Percentiles rank a stretch among this genome's conserved stretches.
phyloP scores from a whole-genome alignment of 2,797 vertebrate genomes.

The Periophthalmus magnuspinnatus region DNA sequence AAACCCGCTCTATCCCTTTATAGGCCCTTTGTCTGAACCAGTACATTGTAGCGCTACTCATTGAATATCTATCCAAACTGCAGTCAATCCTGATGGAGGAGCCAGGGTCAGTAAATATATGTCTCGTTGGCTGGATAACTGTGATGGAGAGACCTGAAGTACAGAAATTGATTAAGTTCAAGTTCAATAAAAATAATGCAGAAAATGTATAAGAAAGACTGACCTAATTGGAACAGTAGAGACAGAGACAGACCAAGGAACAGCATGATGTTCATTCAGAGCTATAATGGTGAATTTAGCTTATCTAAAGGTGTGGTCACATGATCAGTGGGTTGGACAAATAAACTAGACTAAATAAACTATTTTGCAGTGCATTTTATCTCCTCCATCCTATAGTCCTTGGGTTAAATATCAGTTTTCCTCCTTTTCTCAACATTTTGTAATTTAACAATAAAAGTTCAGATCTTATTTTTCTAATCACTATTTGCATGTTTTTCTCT shows the following conservation, averaged over 20 bases:
- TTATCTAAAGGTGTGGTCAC: constrained; percentile 12
- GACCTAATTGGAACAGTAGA: constrained; percentile 29
- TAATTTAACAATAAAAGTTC: too few relatives aligned
- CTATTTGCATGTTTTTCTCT: too few relatives aligned
- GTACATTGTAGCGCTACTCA: constrained; percentile 60
- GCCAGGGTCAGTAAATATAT: background rate
- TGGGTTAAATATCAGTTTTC: too few relatives aligned
- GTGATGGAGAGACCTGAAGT: constrained; percentile 42
- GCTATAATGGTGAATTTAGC: background rate
- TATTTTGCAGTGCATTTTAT: background rate
- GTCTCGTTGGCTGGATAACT: constrained; percentile 42
- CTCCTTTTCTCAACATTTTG: too few relatives aligned
- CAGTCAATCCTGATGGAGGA: constrained; percentile 42
- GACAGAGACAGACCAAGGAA: constrained; percentile 13
- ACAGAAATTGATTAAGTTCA: background rate
- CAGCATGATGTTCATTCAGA: constrained; percentile 24
- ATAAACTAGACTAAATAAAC: background rate
- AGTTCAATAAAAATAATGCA: background rate
- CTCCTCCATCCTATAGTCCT: too few relatives aligned
- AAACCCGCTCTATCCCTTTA: constrained; percentile 44
- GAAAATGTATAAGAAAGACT: background rate
- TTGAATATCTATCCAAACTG: constrained; percentile 47
- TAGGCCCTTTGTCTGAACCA: constrained; percentile 64
- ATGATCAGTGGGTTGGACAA: constrained; percentile 15
- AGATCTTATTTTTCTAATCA: too few relatives aligned